Evolutionary conservation across 92 coral and sea anemone genomes (phyloP), one percentile per base, ranked within the genome.

Genomic region (Zoanthus gigantus): DNA sequence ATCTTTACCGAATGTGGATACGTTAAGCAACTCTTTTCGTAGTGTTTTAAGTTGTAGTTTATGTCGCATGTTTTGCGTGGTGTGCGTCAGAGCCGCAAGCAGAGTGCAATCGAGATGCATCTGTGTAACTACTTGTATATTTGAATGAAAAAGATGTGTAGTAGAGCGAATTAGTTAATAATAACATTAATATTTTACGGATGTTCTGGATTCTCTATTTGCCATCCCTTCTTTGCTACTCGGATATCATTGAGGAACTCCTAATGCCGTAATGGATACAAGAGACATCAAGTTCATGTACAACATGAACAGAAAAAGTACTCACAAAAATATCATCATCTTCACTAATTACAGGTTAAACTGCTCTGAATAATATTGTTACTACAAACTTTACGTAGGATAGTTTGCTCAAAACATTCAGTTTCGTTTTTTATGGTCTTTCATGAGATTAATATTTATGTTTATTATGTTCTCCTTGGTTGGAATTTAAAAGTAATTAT

Each of bases 41-140:
- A 2, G 42, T 37, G 42, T 37, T 0, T 37, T 37, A 37, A 37
- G 42, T 0, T 37, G 2, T 37, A 37, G 42, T 37, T 37, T 37
- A 37, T 37, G 42, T 37, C 2, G 42, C 42, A 37, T 1, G 42
- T 37, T 4, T 37, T 37, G 42, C 42, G 42, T 37, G 42, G 4
- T 37, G 80, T 88, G 0, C 52, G 80, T 11, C 87, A 88, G 23
- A 53, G 87, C 23, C 23, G 2, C 72, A 88, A n/a, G 74, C 29
- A 30, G 61, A 80, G 2, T 88, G 90, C 86, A 88, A 88, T 17
- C 81, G 76, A 72, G 91, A 88, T 88, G 91, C 91, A 60, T 79
- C 91, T 34, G 91, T 88, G 1, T 87, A 88, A 81, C 66, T 88
- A 53, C 72, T 79, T 71, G 91, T 88, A 66, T 73, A 79, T 44